Evolutionary conservation across 2,797 vertebrate species (phyloP).

Genomic region (Neosalanx taihuensis): DNA sequence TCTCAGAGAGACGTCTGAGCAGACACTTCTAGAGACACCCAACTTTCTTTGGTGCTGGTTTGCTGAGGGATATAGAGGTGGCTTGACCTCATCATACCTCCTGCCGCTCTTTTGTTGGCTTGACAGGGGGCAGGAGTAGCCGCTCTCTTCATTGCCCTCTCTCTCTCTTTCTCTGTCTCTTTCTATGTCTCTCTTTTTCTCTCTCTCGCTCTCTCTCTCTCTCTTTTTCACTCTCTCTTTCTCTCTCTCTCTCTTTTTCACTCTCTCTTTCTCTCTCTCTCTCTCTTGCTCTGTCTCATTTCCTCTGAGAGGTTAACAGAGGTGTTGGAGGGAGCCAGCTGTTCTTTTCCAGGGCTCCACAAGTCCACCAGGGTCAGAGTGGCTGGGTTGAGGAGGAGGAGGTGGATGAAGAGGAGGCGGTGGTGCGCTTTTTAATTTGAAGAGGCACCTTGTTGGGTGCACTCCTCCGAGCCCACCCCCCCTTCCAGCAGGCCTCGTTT

Average conservation of each 20-base stretch:
- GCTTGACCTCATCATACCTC: constrained; percentile 55
- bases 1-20: constrained; percentile 37
- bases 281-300: constrained; percentile 40
- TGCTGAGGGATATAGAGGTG: constrained; percentile 44
- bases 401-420: constrained; percentile 2
- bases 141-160: constrained; percentile 1
- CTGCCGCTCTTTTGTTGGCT: constrained; percentile 46
- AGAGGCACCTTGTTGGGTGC: constrained; percentile 21
- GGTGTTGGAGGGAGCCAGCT: constrained; percentile 7
- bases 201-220: no score
- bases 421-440: constrained; percentile 52
- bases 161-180: background rate
- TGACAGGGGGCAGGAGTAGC: constrained; percentile 31
- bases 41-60: constrained; percentile 13
- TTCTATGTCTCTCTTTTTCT: background rate
- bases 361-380: background rate
- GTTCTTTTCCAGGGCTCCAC: background rate
- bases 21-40: constrained; percentile 24
- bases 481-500: constrained; percentile 33
- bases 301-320: constrained; percentile 13
- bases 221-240: no score
- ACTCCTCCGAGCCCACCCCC: background rate
- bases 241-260: no score
- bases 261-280: background rate
- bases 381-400: background rate